Evolutionary conservation across 2,888 invertebrate species (phyloP), one percentile per base, ranked within the genome.

Genomic region (Crematogaster levior): DNA sequence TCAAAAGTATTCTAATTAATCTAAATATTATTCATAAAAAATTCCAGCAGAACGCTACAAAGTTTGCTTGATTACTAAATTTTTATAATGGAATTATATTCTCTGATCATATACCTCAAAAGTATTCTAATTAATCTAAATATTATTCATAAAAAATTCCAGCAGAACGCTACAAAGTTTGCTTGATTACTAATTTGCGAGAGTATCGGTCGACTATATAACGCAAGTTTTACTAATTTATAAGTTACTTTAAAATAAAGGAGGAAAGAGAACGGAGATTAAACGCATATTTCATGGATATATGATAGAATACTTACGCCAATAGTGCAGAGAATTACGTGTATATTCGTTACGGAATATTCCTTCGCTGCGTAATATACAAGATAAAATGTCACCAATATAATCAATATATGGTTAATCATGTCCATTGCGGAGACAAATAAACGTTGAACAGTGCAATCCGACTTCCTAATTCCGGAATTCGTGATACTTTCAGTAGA

Each of bases 401-500:
- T 46, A 65, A 91, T 88, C 51, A 91, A 81, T 65, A 81, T 37
- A 70, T 91, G 91, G 70, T 90, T 91, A 81, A 86, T 48, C 21
- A 68, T 7, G 24, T 88, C 88, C 12, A 81, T 9, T 6, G 18
- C 30, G 5, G 30, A 58, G 12, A 84, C 12, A n/a, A 51, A 68
- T 30, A 43, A 30, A 40, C 53, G 37, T 30, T 27, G 48, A 0
- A 7, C 6, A 30, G 46, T 53, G 37, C 58, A 60, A 5, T 10
- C 24, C 7, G 40, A 0, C 18, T 27, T 10, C 9, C 43, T 6
- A 4, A 10, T 56, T 24, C 43, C 46, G 12, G 21, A 46, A 61
- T 53, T 66, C 7, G n/a, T 5, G 9, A 72, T 46, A 40, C 15
- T 75, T 21, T 58, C 53, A 40, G 53, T n/a, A 34, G 65, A 61